Base-by-base conservation (phyloP, 2,888 invertebrate species). In the Ceramica pisi region DNA sequence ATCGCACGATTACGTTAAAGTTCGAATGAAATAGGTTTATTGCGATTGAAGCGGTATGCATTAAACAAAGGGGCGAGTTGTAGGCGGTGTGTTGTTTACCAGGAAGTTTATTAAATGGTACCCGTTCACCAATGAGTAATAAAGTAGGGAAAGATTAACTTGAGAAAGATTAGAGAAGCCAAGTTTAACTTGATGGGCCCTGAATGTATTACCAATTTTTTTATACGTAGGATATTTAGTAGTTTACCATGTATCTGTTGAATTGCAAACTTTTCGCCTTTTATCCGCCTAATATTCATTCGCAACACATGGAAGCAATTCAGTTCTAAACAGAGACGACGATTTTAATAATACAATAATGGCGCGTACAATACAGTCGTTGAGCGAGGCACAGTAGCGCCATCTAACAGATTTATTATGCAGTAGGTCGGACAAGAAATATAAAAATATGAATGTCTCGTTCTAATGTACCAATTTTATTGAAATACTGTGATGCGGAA, bases 311-410 rank as follows among this genome's bases (percentile, higher is more conserved):
- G 38, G 41, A 46, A 57, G 46, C 65, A 62, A 68, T 71, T 68
- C 51, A 35, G 55, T 38, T 65, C 63, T 48, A 72, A 75, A 57
- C 65, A 51, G 48, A 70, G 50, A 48, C 16, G 48, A 48, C 16
- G 48, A 53, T 50, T 41, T 88, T 87, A 88, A 84, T 87, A 87
- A 87, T 82, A 87, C 83, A 87, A 85, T 85, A 83, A 84, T 68
- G 71, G 69, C 51, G 72, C 62, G 67, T 74, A 81, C 78, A 76
- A 78, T 71, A 67, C 76, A 77, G 62, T 66, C 61, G 60, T 69
- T 46, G 66, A 74, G 57, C 67, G 72, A 71, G 66, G 76, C 71
- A 70, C 79, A 85, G 83, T 84, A 86, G 81, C 75, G 77, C 81
- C 85, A 80, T 78, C 83, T 80, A 63, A 63, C 64, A 67, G 74